A percentile compares a stretch with the other conserved stretches of the same genome.
These are phyloP conservation scores for Oscheius myriophilus DNA, from an alignment of 2,888 invertebrate species.

Conservation along the genomic window DNA sequence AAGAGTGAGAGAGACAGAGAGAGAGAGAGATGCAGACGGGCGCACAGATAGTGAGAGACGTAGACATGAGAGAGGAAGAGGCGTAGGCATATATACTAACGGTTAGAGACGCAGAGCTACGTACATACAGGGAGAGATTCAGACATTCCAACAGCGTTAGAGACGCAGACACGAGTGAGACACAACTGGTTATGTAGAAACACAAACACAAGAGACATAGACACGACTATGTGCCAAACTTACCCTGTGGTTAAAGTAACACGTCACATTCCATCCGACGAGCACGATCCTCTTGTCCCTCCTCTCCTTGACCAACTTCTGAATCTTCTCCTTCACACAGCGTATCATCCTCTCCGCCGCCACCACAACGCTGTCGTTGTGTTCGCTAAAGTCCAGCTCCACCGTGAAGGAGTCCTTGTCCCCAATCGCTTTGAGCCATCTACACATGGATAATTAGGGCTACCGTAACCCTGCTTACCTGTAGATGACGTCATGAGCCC, in stretches of 20 bases:
- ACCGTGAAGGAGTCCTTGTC: slow-evolving; percentile 39
- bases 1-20: no score
- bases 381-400: slow-evolving; percentile 4
- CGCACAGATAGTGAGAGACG: no score
- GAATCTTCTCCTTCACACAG: slow-evolving; percentile 23
- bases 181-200: not conserved
- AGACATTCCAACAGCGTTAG: no score
- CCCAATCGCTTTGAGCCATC: slow-evolving; percentile 48
- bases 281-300: slow-evolving; percentile 54
- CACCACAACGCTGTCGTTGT: not conserved
- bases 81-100: no score
- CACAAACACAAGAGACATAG: not conserved
- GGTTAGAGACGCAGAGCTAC: no score
- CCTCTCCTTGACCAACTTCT: slow-evolving; percentile 21
- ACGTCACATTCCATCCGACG: slow-evolving; percentile 59
- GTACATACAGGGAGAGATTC: no score
- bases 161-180: no score
- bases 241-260: slow-evolving; percentile 53
- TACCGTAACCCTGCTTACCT: slow-evolving; percentile 26
- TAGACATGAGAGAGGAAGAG: no score
- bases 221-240: not conserved
- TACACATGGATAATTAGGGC: not conserved
- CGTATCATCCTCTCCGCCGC: slow-evolving; percentile 21
- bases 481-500: slow-evolving; percentile 42
- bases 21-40: no score